Conservation (phyloP, 2,797 vertebrate genomes). For the Rhincodon typus region DNA sequence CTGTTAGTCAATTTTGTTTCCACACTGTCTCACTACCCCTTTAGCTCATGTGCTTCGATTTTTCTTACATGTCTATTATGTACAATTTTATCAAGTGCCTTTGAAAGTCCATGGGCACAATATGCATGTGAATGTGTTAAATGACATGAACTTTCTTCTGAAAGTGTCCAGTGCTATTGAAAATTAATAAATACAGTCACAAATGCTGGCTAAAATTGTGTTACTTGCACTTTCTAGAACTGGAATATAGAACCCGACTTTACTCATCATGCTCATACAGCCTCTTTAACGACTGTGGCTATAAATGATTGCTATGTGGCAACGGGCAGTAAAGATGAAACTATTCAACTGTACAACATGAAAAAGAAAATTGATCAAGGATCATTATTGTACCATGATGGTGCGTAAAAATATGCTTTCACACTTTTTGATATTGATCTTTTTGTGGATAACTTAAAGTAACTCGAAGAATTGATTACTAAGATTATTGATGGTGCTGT, state of each 20-base stretch:
- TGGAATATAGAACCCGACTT: constrained; percentile 74
- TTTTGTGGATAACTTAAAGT: background rate
- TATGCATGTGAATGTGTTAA: background rate
- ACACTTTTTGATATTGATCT: background rate
- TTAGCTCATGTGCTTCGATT: too few species aligned
- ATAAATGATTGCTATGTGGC: constrained; percentile 77
- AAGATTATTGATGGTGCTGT: background rate
- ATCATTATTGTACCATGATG: constrained; percentile 76
- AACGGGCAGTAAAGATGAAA: constrained; percentile 94
- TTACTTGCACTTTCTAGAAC: constrained; percentile 52
- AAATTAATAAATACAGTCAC: background rate
- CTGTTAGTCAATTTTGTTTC: background rate
- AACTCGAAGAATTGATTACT: background rate
- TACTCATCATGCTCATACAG: constrained; percentile 85
- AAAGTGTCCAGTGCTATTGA: background rate
- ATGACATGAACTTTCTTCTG: background rate
- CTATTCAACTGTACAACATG: constrained; percentile 90
- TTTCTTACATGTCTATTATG: background rate
- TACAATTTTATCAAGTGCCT: background rate
- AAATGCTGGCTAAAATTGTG: background rate
- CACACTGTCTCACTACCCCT: background rate
- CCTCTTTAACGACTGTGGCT: constrained; percentile 73
- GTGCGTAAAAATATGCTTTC: constrained; percentile 53
- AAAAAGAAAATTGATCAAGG: constrained; percentile 81
- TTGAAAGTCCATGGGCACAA: background rate